Evolutionary conservation across 1,140 invertebrate species (phyloP).

Genomic region (Sitobion miscanthi): DNA sequence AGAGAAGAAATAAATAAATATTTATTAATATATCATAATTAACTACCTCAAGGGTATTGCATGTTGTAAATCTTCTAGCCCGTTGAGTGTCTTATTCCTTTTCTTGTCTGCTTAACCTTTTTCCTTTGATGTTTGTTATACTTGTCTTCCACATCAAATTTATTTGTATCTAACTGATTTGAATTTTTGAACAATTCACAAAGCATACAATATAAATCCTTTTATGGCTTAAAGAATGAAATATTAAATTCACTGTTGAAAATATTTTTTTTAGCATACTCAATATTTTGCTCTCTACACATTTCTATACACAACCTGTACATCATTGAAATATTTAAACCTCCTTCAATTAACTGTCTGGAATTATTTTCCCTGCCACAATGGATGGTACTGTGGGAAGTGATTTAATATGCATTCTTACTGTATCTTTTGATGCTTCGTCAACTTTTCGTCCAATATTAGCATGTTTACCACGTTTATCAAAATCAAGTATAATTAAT

Average conservation of each 20-base stretch:
- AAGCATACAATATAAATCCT: not conserved
- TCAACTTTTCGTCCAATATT: too few relatives aligned
- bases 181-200: not conserved
- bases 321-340: not conserved
- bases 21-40: too few relatives aligned
- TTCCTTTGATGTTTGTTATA: not conserved
- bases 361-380: too few relatives aligned
- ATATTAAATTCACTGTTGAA: not conserved
- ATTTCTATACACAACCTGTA: not conserved
- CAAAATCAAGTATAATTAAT: too few relatives aligned
- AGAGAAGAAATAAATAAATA: too few relatives aligned
- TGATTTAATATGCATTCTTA: too few relatives aligned
- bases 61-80: not conserved
- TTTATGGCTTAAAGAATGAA: not conserved
- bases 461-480: too few relatives aligned
- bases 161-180: not conserved
- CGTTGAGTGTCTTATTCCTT: not conserved
- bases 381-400: too few relatives aligned
- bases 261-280: not conserved
- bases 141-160: not conserved
- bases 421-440: too few relatives aligned
- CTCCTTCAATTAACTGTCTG: not conserved
- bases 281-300: not conserved
- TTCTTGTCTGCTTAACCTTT: not conserved
- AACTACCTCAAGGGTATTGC: too few relatives aligned